These are phyloP conservation scores for Anarsia innoxiella DNA, from an alignment of 2,888 invertebrate species.

Conservation along the genomic window DNA sequence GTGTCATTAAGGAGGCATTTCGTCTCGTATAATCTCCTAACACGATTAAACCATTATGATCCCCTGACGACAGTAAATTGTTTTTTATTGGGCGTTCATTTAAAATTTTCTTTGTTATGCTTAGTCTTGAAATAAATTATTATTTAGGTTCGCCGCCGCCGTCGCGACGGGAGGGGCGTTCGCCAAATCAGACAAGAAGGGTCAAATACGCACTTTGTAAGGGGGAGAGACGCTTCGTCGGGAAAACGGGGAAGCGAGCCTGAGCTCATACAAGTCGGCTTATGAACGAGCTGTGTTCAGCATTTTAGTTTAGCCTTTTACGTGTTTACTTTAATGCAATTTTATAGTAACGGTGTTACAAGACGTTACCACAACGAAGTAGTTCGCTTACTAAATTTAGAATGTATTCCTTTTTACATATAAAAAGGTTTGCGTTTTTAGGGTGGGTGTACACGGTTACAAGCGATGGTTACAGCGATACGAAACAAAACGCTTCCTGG, in stretches of 20 bases:
- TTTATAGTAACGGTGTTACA: slow-evolving; percentile 7
- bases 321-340: slow-evolving; percentile 4
- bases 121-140: slow-evolving; percentile 42
- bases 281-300: slow-evolving; percentile 26
- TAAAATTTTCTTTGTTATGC: slow-evolving; percentile 28
- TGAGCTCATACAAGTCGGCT: slow-evolving; percentile 8
- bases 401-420: background rate
- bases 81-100: slow-evolving; percentile 26
- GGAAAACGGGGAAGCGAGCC: slow-evolving; percentile 25
- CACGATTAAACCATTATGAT: slow-evolving; percentile 12
- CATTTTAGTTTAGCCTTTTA: slow-evolving; percentile 15
- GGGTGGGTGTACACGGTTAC: slow-evolving; percentile 35
- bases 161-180: slow-evolving; percentile 27
- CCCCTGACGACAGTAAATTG: slow-evolving; percentile 24
- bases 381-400: slow-evolving; percentile 6
- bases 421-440: slow-evolving; percentile 16
- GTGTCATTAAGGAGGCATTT: slow-evolving; percentile 10
- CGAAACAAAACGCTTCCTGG: slow-evolving; percentile 62
- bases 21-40: slow-evolving; percentile 13
- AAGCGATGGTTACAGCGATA: slow-evolving; percentile 50
- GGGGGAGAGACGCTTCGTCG: slow-evolving; percentile 15
- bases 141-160: slow-evolving; percentile 41
- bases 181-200: slow-evolving; percentile 45
- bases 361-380: background rate
- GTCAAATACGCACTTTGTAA: slow-evolving; percentile 37